Percentiles rank a stretch among this genome's conserved stretches.
Conservation (phyloP, 2,113 vertebrate species). For the Stegostoma tigrinum region DNA sequence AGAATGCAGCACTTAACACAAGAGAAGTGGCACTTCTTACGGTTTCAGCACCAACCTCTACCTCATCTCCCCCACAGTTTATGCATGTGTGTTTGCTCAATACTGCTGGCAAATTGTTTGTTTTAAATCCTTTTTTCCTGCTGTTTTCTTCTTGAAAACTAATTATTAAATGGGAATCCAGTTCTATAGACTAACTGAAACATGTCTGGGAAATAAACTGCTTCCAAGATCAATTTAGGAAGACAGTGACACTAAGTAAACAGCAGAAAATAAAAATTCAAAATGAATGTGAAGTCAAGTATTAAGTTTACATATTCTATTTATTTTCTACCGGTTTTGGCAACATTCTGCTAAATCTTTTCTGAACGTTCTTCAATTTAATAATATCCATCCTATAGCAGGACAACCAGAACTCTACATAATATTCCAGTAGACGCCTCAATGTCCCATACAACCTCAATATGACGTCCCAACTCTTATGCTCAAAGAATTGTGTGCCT, state of each 20-base stretch:
- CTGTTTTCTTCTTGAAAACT: constrained; percentile 1
- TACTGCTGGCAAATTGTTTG: neutral
- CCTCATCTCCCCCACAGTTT: neutral
- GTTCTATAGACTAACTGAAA: neutral
- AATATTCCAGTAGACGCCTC: too few species aligned
- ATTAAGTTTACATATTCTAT: too few species aligned
- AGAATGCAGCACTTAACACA: neutral
- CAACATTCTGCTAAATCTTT: too few species aligned
- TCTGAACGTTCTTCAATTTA: too few species aligned
- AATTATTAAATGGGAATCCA: neutral
- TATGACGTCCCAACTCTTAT: too few species aligned
- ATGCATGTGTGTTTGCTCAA: neutral
- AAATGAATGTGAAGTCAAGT: neutral
- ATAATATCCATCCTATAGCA: too few species aligned
- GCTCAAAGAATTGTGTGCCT: too few species aligned
- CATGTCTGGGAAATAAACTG: neutral
- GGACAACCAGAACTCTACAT: too few species aligned
- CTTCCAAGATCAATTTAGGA: neutral
- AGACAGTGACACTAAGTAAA: neutral
- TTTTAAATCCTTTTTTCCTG: neutral
- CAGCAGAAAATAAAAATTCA: neutral
- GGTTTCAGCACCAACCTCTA: too few species aligned
- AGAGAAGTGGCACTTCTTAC: neutral
- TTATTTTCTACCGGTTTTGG: too few species aligned
- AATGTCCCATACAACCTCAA: too few species aligned